Base-by-base conservation (phyloP, 2,888 invertebrate species). In the Thera obeliscata region DNA sequence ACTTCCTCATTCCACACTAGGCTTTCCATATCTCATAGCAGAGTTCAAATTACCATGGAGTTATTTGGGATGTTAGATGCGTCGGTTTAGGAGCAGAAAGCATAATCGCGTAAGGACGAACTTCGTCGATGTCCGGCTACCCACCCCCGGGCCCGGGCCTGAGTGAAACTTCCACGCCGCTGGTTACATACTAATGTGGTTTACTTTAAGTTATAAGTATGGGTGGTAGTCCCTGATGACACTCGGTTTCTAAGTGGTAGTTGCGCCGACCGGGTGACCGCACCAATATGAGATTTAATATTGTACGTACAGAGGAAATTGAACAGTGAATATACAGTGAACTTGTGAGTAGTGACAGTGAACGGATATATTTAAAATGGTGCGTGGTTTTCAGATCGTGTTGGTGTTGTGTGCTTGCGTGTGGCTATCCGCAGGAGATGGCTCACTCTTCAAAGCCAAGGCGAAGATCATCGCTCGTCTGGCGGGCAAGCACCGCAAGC, bases 131-230 rank as follows among this genome's bases (percentile, higher is more conserved):
- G 90, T 87, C 87, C 90, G 90, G 87, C 85, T 83, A 77, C 84
- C 66, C 61, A 46, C 46, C 11, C 43, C 54, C 56, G 36, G 33
- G 35, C 49, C 58, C 60, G 38, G 41, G 41, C 84, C 81, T 81
- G 74, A 87, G 92, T 88, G 92, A 93, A 93, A 92, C 82, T 77
- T 72, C 72, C 69, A 85, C 89, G 85, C 77, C 56, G 76, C 77
- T 55, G 76, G 85, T 76, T 87, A 87, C 92, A 93, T 93, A 91
- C 90, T 88, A 90, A 92, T 91, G 73, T 43, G 70, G 60, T 55
- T 41, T 61, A 66, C 76, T 84, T 74, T 87, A 92, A 83, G 90
- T 93, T 93, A 93, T 93, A 93, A 92, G 90, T 93, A 92, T 88
- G 78, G 85, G 91, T 90, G 83, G 74, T 69, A 65, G 76, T 74